Percentiles rank a stretch among this genome's conserved stretches.
phyloP scores from a whole-genome alignment of 2,113 vertebrate genomes.

The Coryphaenoides rupestris region DNA sequence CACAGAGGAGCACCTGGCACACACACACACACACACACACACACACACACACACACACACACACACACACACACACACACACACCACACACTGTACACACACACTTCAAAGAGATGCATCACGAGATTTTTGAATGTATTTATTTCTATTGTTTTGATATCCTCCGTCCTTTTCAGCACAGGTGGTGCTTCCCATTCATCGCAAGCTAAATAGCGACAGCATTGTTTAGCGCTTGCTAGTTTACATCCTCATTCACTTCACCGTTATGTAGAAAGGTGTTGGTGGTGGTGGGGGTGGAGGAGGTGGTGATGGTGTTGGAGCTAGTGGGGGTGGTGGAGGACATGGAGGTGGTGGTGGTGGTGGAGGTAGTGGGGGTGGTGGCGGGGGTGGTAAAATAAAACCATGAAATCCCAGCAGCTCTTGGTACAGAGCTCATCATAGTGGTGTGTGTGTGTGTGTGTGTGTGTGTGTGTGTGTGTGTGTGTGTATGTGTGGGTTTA shows the following conservation, averaged over 20 bases:
- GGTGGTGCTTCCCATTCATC: constrained; percentile 31
- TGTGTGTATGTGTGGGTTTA: constrained; percentile 4
- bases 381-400: too few species aligned
- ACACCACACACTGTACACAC: too few species aligned
- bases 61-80: too few species aligned
- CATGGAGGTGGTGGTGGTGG: constrained; percentile 17
- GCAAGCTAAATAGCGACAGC: constrained; percentile 32
- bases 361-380: neutral
- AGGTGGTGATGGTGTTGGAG: constrained; percentile 11
- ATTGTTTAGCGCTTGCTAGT: constrained; percentile 31
- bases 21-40: too few species aligned
- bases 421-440: too few species aligned
- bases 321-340: constrained; percentile 6
- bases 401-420: too few species aligned
- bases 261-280: constrained; percentile 23
- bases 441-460: too few species aligned
- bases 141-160: constrained; percentile 24
- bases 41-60: too few species aligned
- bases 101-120: neutral
- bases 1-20: too few species aligned
- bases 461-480: too few species aligned
- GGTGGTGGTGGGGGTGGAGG: constrained; percentile 10
- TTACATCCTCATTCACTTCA: constrained; percentile 37
- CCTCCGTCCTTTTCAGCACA: constrained; percentile 8
- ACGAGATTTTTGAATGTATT: too few species aligned